Evolutionary conservation across 2,113 vertebrate species (phyloP).

Genomic region (Thunnus maccoyii): DNA sequence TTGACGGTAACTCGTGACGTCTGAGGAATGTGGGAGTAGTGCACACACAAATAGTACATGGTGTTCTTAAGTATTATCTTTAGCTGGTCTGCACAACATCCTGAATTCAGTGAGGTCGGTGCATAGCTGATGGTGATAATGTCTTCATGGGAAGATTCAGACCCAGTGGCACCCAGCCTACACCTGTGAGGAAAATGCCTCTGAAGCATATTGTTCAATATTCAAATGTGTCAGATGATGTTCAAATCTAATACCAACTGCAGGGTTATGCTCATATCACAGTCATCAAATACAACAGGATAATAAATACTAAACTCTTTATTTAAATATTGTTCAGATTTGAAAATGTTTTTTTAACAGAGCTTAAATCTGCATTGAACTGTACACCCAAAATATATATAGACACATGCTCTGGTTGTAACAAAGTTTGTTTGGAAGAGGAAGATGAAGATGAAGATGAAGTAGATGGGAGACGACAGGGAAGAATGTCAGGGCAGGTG

Average conservation of each 20-base stretch:
- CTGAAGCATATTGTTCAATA: background rate
- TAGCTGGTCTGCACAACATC: background rate
- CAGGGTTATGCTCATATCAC: background rate
- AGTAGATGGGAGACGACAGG: background rate
- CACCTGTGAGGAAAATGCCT: background rate
- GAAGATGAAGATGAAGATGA: constrained; percentile 39
- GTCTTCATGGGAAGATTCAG: constrained; percentile 14
- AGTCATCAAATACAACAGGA: constrained; percentile 29
- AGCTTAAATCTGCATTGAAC: constrained; percentile 87
- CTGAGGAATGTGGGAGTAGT: constrained; percentile 50
- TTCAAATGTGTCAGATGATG: background rate
- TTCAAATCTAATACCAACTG: background rate
- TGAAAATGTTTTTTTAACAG: constrained; percentile 90
- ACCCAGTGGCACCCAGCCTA: background rate
- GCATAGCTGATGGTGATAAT: constrained; percentile 13
- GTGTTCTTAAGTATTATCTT: constrained; percentile 7
- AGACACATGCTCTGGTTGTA: constrained; percentile 56
- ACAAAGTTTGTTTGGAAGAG: constrained; percentile 44
- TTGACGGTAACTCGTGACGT: background rate
- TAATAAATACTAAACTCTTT: constrained; percentile 96
- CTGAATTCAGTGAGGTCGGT: background rate
- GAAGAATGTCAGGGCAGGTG: constrained; percentile 16
- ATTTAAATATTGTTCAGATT: constrained; percentile 97
- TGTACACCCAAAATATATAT: constrained; percentile 64
- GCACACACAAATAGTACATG: constrained; percentile 7